Evolutionary conservation across 2,113 vertebrate species (phyloP).

Genomic region (Cavia porcellus): DNA sequence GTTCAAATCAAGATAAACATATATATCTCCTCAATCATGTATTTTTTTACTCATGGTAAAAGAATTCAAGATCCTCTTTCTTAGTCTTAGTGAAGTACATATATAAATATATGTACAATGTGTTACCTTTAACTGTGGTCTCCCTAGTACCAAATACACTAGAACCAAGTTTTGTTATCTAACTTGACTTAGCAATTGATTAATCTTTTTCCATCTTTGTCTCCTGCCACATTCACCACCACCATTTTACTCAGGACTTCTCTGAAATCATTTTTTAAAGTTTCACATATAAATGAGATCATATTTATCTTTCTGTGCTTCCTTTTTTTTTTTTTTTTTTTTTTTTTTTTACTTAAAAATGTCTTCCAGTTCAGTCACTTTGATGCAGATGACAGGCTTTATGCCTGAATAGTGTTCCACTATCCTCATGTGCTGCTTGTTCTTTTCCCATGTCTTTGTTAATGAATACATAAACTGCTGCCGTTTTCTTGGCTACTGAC

Average conservation of each 20-base stretch:
- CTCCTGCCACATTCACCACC: no score
- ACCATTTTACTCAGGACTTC: neutral
- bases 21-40: neutral
- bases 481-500: neutral
- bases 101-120: no score
- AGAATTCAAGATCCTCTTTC: neutral
- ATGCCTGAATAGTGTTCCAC: neutral
- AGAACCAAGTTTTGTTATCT: no score
- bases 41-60: neutral
- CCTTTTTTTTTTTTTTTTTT: neutral
- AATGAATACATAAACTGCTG: neutral
- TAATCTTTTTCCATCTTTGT: neutral
- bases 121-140: neutral
- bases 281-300: neutral
- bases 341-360: neutral
- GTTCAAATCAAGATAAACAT: neutral
- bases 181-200: neutral
- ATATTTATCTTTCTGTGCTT: neutral
- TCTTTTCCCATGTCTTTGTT: neutral
- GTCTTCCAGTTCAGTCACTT: neutral
- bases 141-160: neutral
- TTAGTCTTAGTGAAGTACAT: neutral
- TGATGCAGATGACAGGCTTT: neutral
- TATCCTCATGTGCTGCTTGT: neutral
- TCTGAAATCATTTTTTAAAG: neutral